Base-by-base conservation (phyloP, 2,888 invertebrate species). In the Drosophila hamatofila region DNA sequence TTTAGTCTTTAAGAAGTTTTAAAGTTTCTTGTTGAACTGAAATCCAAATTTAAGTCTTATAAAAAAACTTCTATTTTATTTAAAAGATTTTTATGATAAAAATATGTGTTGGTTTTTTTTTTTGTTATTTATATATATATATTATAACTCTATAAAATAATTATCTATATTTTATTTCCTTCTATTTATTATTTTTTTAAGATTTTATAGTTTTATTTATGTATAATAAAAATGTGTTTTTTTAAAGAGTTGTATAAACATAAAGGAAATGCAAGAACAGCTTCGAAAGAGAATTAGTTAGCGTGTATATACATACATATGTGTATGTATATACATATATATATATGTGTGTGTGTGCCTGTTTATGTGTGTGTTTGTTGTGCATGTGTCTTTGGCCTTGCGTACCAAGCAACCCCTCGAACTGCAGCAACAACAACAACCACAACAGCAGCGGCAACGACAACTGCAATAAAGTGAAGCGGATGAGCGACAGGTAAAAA, bases 401-500 rank as follows among this genome's bases (percentile, higher is more conserved):
- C 59, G 30, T 33, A 27, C 46, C 44, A 35, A 65, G 35, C 82
- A 64, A 71, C 77, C 70, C 76, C 77, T 80, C 77, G 37, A 54
- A 54, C 41, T 41, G 37, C 66, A 61, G 63, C 49, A 16, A 35
- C 35, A 35, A 35, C 14, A 35, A 14, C 35, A 35, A 66, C 37
- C 7, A 4, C 33, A 33, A 12, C 33, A 33, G 12, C 33, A 33
- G 12, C 33, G 3, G 7, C 42, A 35, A 33, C 55, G 7, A 46
- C 57, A 21, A 61, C 42, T 42, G 65, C 52, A 75, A 71, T 61
- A 64, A 78, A 75, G 21, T 54, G 57, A 57, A 79, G 51, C 78
- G 75, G 75, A 78, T 73, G 74, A 75, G 48, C 77, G 81, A 78
- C 83, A 87, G 87, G 83, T 83, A 83, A 69, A 86, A 81, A 75